Percentiles rank a stretch among this genome's conserved stretches.
Conservation (phyloP, 2,888 invertebrate genomes). For the Oscheius sp. region DNA sequence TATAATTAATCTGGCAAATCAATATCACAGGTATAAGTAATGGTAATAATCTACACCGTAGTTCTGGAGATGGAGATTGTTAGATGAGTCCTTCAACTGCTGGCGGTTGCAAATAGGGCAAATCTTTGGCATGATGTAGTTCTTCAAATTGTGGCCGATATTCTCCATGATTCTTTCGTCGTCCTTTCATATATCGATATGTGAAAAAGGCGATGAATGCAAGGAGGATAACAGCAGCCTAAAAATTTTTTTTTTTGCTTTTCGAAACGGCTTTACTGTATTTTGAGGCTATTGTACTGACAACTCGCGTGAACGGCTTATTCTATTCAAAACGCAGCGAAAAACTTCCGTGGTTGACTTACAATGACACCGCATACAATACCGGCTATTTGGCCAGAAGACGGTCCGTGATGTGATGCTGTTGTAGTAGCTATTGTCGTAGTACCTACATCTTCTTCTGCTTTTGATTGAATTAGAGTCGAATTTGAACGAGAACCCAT, state of each 20-base stretch:
- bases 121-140: slow-evolving; percentile 63
- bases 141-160: slow-evolving; percentile 68
- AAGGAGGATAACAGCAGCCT: slow-evolving; percentile 51
- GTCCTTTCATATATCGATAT: slow-evolving; percentile 52
- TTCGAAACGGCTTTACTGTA: background rate
- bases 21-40: slow-evolving; percentile 26
- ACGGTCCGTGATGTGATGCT: slow-evolving; percentile 26
- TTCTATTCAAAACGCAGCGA: background rate
- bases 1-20: slow-evolving; percentile 14
- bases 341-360: slow-evolving; percentile 37
- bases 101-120: slow-evolving; percentile 66
- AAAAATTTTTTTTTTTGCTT: slow-evolving; percentile 27
- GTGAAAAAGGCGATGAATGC: slow-evolving; percentile 50
- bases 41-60: background rate
- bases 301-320: slow-evolving; percentile 3
- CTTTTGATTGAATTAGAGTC: background rate
- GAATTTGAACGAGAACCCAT: background rate
- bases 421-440: background rate
- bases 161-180: slow-evolving; percentile 65
- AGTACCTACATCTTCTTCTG: too few relatives aligned
- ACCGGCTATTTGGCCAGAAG: slow-evolving; percentile 61
- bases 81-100: slow-evolving; percentile 64
- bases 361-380: slow-evolving; percentile 63
- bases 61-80: slow-evolving; percentile 2
- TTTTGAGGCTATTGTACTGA: background rate